A percentile compares a stretch with the other conserved stretches of the same genome.
phyloP scores from a whole-genome alignment of 2,113 vertebrate species.

The Ranitomeya imitator region DNA sequence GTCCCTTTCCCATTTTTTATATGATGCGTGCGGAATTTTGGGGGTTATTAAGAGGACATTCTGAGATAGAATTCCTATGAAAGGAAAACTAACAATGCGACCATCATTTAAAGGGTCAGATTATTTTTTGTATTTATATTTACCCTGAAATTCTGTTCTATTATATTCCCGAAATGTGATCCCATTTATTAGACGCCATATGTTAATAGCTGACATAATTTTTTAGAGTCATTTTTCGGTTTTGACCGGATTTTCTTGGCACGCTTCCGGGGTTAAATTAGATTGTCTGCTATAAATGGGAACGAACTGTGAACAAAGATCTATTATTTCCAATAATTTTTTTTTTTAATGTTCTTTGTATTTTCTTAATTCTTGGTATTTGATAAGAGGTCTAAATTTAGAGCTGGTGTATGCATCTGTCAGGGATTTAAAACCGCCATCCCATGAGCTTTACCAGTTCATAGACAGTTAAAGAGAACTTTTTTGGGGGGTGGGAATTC shows the following conservation, averaged over 20 bases:
- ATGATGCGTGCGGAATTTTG: neutral
- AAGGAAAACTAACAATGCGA: neutral
- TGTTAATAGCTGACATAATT: slow-evolving; percentile 17
- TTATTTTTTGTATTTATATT: neutral
- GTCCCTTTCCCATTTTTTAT: neutral
- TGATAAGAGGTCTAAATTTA: slow-evolving; percentile 37
- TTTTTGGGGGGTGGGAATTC: slow-evolving; percentile 1
- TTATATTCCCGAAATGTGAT: neutral
- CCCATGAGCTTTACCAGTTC: neutral
- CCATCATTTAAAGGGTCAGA: neutral
- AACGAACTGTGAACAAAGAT: slow-evolving; percentile 2
- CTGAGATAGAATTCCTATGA: neutral
- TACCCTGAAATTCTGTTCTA: neutral
- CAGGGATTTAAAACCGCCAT: slow-evolving; percentile 28
- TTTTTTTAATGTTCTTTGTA: neutral
- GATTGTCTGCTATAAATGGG: slow-evolving; percentile 2
- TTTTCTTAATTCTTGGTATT: slow-evolving; percentile 2
- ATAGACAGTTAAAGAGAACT: slow-evolving; percentile 34
- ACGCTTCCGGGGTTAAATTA: neutral
- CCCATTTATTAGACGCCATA: neutral
- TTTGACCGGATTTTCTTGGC: slow-evolving; percentile 19
- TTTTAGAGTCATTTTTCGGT: neutral
- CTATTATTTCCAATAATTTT: slow-evolving; percentile 25
- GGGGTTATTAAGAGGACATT: slow-evolving; percentile 50
- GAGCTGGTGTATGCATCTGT: neutral